These are phyloP conservation scores for Drosophila suboccidentalis DNA, from an alignment of 2,888 invertebrate genomes.

Conservation along the genomic window DNA sequence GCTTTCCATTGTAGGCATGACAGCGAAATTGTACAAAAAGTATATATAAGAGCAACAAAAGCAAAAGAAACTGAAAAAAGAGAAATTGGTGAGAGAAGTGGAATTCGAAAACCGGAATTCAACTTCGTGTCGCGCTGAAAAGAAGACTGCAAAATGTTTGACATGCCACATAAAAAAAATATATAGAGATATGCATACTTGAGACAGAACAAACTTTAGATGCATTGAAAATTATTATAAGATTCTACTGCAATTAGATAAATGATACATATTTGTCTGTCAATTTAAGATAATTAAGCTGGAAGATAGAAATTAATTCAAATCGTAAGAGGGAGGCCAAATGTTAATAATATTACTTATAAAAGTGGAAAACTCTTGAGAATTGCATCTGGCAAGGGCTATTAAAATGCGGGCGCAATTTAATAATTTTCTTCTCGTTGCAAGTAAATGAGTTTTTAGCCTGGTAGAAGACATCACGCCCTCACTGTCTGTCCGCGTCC, in stretches of 20 bases:
- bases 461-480: constrained; percentile 32
- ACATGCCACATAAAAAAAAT: constrained; percentile 18
- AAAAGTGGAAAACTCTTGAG: background rate
- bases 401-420: constrained; percentile 7
- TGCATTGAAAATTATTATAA: background rate
- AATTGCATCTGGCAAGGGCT: constrained; percentile 5
- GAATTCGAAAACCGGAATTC: constrained; percentile 29
- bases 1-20: constrained; percentile 38
- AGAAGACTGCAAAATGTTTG: constrained; percentile 34
- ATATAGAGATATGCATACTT: constrained; percentile 3
- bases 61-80: constrained; percentile 12
- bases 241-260: too few relatives aligned
- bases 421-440: constrained; percentile 16
- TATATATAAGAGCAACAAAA: constrained; percentile 1
- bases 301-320: background rate
- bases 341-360: background rate
- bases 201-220: background rate
- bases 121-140: constrained; percentile 19
- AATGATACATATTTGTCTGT: too few relatives aligned
- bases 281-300: background rate
- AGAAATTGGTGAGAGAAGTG: constrained; percentile 30
- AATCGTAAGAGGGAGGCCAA: background rate
- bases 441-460: constrained; percentile 17
- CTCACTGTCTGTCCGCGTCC: constrained; percentile 9
- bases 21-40: constrained; percentile 22